These are phyloP conservation scores for Oriolus oriolus DNA, from an alignment of 2,113 vertebrate species.

Conservation along the genomic window DNA sequence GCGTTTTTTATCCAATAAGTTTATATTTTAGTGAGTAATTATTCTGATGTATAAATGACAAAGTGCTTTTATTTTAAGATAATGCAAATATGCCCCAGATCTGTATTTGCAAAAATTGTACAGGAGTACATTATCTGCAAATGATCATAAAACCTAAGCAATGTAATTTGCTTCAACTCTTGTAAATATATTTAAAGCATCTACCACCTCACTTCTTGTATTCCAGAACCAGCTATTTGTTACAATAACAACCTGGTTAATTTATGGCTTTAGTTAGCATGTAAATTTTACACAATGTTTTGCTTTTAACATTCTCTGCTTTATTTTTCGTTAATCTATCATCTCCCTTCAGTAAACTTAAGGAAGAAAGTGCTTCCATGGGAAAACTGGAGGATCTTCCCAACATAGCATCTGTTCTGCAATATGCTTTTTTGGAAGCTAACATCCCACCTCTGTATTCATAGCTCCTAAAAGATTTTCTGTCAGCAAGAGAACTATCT, in stretches of 20 bases:
- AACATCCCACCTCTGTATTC: not conserved
- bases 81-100: not conserved
- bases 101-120: not conserved
- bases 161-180: not conserved
- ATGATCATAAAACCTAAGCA: not conserved
- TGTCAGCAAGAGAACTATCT: not conserved
- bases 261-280: not conserved
- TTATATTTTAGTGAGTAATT: not conserved
- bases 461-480: not conserved
- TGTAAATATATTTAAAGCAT: not conserved
- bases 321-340: not conserved
- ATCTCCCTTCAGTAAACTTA: not conserved
- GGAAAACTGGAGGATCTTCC: not conserved
- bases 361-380: not conserved
- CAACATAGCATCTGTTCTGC: not conserved
- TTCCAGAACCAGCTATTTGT: not conserved
- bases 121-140: not conserved
- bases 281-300: not conserved
- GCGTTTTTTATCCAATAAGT: not conserved
- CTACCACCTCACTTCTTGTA: not conserved
- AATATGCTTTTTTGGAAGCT: not conserved
- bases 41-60: not conserved
- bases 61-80: not conserved
- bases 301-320: not conserved
- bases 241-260: not conserved